Conservation (phyloP, 1,140 invertebrate species). For the Grapholita molesta region DNA sequence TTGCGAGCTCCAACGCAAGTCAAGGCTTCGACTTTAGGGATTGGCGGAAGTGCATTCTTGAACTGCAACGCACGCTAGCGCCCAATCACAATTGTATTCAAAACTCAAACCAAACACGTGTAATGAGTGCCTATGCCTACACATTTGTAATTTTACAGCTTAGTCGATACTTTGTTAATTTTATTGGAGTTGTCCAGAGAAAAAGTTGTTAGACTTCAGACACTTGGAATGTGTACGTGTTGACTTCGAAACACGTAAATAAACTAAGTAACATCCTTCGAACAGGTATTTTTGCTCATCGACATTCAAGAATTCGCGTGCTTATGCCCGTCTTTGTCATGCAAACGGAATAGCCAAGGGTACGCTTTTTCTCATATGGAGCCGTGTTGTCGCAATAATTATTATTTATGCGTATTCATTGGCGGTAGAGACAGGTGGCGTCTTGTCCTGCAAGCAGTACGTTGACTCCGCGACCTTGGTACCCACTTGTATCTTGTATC, state of each 20-base stretch:
- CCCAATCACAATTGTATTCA: slow-evolving; percentile 1
- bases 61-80: neutral
- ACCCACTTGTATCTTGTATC: slow-evolving; percentile 39
- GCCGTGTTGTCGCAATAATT: slow-evolving; percentile 35
- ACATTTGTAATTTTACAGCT: neutral
- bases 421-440: slow-evolving; percentile 49
- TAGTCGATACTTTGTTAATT: neutral
- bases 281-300: neutral
- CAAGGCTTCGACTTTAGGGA: slow-evolving; percentile 15
- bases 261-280: neutral
- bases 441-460: slow-evolving; percentile 49
- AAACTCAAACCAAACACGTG: neutral
- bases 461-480: slow-evolving; percentile 68
- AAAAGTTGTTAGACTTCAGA: neutral
- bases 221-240: neutral
- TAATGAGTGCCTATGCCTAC: neutral
- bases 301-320: slow-evolving; percentile 25
- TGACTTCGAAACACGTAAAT: neutral
- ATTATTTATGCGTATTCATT: slow-evolving; percentile 38
- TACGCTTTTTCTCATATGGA: slow-evolving; percentile 31
- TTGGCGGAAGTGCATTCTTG: slow-evolving; percentile 16
- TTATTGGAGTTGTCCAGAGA: neutral
- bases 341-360: slow-evolving; percentile 23
- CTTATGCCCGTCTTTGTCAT: slow-evolving; percentile 26
- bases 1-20: neutral